Percentiles rank a stretch among this genome's conserved stretches.
Evolutionary conservation across 2,113 vertebrate genomes (phyloP).

Genomic region (Aegithalos caudatus): DNA sequence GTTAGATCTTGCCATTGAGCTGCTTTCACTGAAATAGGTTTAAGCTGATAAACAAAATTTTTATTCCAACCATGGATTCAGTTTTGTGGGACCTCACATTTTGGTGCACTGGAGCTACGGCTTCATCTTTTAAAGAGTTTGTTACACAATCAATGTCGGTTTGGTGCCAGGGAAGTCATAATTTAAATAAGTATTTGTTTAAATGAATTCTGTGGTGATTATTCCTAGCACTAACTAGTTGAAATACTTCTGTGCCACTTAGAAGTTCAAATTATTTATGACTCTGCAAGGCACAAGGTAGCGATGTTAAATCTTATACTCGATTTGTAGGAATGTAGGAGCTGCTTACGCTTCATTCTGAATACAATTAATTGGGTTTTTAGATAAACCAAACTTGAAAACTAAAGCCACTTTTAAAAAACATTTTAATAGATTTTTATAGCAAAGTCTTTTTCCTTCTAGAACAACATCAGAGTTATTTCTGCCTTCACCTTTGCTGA

Average conservation of each 20-base stretch:
- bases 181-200: not conserved
- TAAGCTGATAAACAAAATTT: not conserved
- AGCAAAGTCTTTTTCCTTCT: not conserved
- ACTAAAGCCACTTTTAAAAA: not conserved
- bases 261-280: not conserved
- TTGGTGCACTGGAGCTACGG: not conserved
- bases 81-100: not conserved
- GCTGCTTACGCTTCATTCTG: not conserved
- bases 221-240: not conserved
- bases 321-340: not conserved
- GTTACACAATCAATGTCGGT: accelerated
- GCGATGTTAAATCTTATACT: not conserved
- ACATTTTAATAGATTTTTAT: not conserved
- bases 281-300: not conserved
- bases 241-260: not conserved
- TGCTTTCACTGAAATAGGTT: not conserved
- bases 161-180: not conserved
- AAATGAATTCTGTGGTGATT: not conserved
- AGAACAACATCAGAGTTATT: not conserved
- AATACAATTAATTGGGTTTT: not conserved
- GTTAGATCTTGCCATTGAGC: not conserved
- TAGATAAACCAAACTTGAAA: not conserved
- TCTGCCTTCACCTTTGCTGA: not conserved
- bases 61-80: not conserved
- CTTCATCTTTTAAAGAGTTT: not conserved